Conservation (phyloP, 2,113 vertebrate species). For the Grantiella picta region DNA sequence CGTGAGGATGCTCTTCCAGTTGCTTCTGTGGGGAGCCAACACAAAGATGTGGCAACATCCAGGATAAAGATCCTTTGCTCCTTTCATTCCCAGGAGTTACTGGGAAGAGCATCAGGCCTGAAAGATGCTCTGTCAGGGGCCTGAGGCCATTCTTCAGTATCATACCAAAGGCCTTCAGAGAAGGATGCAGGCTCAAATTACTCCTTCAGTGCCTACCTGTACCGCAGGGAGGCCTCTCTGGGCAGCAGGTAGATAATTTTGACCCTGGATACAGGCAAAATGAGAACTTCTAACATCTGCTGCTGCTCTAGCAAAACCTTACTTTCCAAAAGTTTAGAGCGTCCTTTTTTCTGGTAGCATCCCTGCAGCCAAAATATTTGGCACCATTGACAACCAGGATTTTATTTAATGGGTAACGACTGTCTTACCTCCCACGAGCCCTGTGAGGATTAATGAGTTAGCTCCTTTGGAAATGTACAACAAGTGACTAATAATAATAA, state of each 20-base stretch:
- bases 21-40: background rate
- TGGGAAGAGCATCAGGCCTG: background rate
- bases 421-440: background rate
- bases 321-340: background rate
- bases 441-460: conserved; percentile 1
- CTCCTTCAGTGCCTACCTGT: background rate
- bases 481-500: background rate
- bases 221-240: background rate
- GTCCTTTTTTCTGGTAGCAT: background rate
- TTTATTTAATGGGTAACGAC: background rate
- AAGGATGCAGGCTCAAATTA: background rate
- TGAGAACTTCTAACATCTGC: background rate
- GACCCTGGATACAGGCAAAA: background rate
- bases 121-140: background rate
- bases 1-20: background rate
- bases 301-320: background rate
- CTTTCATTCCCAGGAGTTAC: background rate
- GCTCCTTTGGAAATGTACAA: background rate
- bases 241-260: background rate
- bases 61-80: background rate
- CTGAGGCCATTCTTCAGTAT: background rate
- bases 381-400: background rate
- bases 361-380: background rate
- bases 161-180: background rate
- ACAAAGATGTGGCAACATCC: background rate